phyloP scores from a whole-genome alignment of 2,888 invertebrate genomes.

The Phorcus lineatus region DNA sequence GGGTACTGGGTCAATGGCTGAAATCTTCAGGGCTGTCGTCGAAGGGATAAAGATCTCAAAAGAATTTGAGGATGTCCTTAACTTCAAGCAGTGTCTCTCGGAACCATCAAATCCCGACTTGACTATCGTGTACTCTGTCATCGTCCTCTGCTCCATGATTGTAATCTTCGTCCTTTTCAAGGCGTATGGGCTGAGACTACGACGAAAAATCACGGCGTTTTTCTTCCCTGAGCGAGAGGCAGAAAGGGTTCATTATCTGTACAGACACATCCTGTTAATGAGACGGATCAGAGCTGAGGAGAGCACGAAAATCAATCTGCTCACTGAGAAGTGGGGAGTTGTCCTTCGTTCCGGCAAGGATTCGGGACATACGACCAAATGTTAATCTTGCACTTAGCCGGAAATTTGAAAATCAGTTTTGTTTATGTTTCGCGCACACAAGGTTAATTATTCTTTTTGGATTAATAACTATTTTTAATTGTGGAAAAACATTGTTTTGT shows the following conservation, averaged over 20 bases:
- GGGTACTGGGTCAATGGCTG: background rate
- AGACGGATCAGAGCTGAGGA: background rate
- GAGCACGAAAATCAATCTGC: background rate
- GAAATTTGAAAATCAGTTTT: too few species aligned
- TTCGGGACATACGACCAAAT: background rate
- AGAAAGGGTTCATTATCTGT: slow-evolving; percentile 19
- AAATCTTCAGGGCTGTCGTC: background rate
- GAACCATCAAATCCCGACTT: background rate
- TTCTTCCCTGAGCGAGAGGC: slow-evolving; percentile 22
- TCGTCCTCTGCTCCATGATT: background rate
- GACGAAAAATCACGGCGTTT: slow-evolving; percentile 10
- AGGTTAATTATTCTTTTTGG: too few species aligned
- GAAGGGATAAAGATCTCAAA: background rate
- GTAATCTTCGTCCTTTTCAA: background rate
- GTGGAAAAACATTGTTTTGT: too few species aligned
- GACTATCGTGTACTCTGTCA: background rate
- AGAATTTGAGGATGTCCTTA: slow-evolving; percentile 7
- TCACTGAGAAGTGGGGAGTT: background rate
- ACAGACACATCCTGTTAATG: slow-evolving; percentile 15
- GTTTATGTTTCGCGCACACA: too few species aligned
- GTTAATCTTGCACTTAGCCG: background rate
- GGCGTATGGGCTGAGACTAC: slow-evolving; percentile 19
- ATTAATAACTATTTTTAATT: too few species aligned
- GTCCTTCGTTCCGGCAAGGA: background rate
- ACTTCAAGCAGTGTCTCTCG: slow-evolving; percentile 9